A percentile compares a stretch with the other conserved stretches of the same genome.
phyloP scores from a whole-genome alignment of 2,113 vertebrate species.

The Hypanus sabinus region DNA sequence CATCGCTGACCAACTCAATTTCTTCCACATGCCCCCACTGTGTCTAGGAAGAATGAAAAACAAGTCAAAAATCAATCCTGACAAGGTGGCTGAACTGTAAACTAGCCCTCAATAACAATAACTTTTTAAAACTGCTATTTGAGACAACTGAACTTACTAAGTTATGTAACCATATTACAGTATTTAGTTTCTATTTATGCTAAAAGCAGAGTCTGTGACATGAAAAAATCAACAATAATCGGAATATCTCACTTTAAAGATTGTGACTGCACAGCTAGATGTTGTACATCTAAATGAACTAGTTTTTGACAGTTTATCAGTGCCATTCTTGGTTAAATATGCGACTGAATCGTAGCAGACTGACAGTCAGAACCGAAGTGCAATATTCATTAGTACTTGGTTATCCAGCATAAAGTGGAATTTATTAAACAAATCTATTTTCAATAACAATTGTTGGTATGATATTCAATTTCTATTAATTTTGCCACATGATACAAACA shows the following conservation, averaged over 20 bases:
- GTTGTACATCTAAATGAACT: background rate
- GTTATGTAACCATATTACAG: background rate
- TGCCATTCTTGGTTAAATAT: background rate
- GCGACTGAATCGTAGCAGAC: background rate
- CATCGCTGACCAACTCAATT: slow-evolving; percentile 84
- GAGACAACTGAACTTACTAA: background rate
- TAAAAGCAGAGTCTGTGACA: background rate
- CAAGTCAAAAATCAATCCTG: background rate
- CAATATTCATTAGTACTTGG: too few species aligned
- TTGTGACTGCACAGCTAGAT: background rate
- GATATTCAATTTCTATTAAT: background rate
- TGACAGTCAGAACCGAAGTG: background rate
- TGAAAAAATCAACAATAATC: background rate
- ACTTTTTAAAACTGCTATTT: background rate
- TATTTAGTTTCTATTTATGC: background rate
- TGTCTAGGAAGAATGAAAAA: slow-evolving; percentile 58
- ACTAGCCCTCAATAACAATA: background rate
- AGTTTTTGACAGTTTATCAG: background rate
- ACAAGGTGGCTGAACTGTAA: background rate
- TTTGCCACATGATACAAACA: background rate
- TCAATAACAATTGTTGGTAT: background rate
- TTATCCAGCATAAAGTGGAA: too few species aligned
- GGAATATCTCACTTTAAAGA: background rate
- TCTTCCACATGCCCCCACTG: slow-evolving; percentile 81
- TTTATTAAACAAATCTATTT: background rate